Evolutionary conservation across 2,797 vertebrate genomes (phyloP), one percentile per base, ranked within the genome.

Genomic region (Sebastes kiyomatsui): DNA sequence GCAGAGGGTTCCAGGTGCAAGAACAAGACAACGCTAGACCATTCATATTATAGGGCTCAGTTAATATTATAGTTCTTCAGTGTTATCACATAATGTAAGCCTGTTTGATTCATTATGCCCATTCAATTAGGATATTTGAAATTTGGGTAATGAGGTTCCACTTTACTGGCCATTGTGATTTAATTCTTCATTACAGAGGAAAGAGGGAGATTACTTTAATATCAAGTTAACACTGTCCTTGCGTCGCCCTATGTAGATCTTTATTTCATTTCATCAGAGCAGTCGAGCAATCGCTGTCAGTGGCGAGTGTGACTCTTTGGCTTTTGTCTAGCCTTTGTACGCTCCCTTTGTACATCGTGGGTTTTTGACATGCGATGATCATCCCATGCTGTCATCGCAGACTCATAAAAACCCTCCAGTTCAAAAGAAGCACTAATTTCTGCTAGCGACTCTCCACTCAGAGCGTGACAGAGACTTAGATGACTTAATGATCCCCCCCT

Each of bases 391-490:
- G n/a, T 64, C 38, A 59, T 73, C 7, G 7, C 67, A 56, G 11
- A 67, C 64, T 61, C 42, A 35, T 23, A 60, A 68, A 81, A 74
- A 32, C 58, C 49, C 56, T 60, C 11, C 20, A 20, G 14, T 55
- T 72, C 3, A 55, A 67, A 35, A 58, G 30, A 49, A 67, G 23
- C 38, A 20, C 14, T 12, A 23, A 10, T 62, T 82, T 67, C 56
- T 70, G 61, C 65, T 12, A 46, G 59, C 59, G n/a, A 7, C 38
- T 27, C 69, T 71, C 60, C 60, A 42, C 58, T 70, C 49, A 42
- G 38, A 73, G 33, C 77, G 61, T 79, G 86, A 90, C 87, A 77
- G 55, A 65, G 65, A 77, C 77, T 80, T 70, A 49, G 88, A 88
- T 72, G 25, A 82, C 69, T 69, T 73, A 72, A 86, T 83, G 67